Conservation (phyloP, 2,888 invertebrate species). For the Cantharis nigra region DNA sequence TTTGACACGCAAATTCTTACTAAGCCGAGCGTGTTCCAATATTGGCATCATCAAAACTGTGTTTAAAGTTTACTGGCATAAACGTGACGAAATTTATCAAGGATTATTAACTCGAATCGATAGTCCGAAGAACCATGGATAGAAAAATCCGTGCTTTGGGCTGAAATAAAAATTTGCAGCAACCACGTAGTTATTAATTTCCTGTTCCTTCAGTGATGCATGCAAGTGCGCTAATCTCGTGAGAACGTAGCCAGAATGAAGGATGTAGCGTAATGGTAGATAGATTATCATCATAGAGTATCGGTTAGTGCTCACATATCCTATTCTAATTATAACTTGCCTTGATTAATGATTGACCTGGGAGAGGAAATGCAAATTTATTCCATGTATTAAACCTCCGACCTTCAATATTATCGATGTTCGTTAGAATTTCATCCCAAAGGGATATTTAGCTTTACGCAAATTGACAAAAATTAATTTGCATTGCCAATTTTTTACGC, state of each 20-base stretch:
- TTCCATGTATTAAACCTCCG: neutral
- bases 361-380: conserved; percentile 8
- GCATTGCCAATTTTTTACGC: neutral
- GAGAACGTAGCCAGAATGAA: conserved; percentile 3
- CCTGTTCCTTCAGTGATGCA: neutral
- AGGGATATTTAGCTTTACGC: neutral
- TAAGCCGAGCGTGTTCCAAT: neutral
- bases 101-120: neutral
- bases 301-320: conserved; percentile 12
- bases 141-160: too few relatives aligned
- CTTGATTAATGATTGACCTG: conserved; percentile 10
- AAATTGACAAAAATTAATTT: neutral
- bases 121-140: neutral
- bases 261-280: conserved; percentile 8
- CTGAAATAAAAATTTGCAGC: neutral
- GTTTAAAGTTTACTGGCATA: neutral
- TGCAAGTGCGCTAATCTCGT: conserved; percentile 5
- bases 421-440: neutral
- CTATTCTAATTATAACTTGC: conserved; percentile 9
- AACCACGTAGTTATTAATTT: neutral
- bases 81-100: neutral
- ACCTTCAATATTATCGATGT: neutral
- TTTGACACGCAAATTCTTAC: neutral
- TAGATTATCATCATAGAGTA: conserved; percentile 6
- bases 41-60: neutral